Conservation (phyloP, 2,888 invertebrate species). For the Lithophane socia region DNA sequence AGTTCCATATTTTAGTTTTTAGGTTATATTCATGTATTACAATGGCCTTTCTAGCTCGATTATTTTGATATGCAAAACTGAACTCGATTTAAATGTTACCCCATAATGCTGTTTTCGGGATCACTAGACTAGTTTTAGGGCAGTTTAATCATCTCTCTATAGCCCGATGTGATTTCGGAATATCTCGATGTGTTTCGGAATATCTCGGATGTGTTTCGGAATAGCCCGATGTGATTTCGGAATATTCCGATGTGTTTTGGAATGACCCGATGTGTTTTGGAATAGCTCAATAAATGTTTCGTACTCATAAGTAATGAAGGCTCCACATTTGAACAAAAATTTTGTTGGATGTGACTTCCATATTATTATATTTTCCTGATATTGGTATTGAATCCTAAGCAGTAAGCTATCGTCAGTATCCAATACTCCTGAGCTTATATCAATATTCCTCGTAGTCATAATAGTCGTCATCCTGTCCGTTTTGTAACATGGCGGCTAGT, state of each 20-base stretch:
- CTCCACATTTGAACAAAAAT: neutral
- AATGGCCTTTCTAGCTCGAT: neutral
- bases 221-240: neutral
- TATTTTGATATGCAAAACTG: neutral
- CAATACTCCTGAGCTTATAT: slow-evolving; percentile 26
- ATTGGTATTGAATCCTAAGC: slow-evolving; percentile 46
- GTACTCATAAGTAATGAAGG: neutral
- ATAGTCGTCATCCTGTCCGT: slow-evolving; percentile 92
- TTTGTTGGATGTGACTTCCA: neutral
- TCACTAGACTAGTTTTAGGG: neutral
- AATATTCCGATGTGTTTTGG: neutral
- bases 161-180: neutral
- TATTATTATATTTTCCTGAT: neutral
- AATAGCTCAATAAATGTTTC: neutral
- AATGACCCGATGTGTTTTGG: neutral
- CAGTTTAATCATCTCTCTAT: neutral
- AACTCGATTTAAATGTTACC: neutral
- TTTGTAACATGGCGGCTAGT: slow-evolving; percentile 91
- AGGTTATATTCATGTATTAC: neutral
- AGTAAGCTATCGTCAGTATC: slow-evolving; percentile 29
- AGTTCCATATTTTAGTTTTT: neutral
- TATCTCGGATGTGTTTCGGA: neutral
- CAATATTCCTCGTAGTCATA: slow-evolving; percentile 93
- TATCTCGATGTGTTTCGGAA: neutral
- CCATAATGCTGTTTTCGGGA: neutral